Evolutionary conservation across 2,113 vertebrate species (phyloP).

Genomic region (Philantomba maxwellii): DNA sequence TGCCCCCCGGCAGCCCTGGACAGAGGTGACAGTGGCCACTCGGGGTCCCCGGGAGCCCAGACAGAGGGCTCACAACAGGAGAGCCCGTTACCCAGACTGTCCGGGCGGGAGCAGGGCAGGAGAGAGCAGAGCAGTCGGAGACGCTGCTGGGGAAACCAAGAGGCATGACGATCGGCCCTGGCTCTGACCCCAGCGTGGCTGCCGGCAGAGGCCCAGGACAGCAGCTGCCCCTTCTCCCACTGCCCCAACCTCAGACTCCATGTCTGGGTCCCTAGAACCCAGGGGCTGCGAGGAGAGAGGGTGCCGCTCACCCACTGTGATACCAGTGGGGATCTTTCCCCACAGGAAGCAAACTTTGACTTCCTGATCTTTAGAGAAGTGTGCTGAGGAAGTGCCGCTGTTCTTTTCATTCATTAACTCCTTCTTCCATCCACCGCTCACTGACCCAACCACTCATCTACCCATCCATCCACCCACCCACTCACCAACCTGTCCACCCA

Average conservation of each 20-base stretch:
- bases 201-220: background rate
- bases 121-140: fast-evolving
- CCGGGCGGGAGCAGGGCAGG: background rate
- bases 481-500: background rate
- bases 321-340: background rate
- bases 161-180: fast-evolving
- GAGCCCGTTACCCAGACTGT: background rate
- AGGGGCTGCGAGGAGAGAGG: background rate
- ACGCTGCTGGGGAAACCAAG: fast-evolving
- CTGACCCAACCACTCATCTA: background rate
- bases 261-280: background rate
- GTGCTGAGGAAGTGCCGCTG: background rate
- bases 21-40: background rate
- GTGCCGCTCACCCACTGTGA: no score
- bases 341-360: background rate
- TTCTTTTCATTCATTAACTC: no score
- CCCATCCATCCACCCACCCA: background rate
- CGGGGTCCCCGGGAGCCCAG: background rate
- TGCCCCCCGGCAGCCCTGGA: background rate
- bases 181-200: background rate
- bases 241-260: background rate
- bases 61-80: no score
- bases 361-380: background rate
- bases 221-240: no score
- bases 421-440: background rate